phyloP scores from a whole-genome alignment of 2,888 invertebrate species.

The Pheosia gnoma region DNA sequence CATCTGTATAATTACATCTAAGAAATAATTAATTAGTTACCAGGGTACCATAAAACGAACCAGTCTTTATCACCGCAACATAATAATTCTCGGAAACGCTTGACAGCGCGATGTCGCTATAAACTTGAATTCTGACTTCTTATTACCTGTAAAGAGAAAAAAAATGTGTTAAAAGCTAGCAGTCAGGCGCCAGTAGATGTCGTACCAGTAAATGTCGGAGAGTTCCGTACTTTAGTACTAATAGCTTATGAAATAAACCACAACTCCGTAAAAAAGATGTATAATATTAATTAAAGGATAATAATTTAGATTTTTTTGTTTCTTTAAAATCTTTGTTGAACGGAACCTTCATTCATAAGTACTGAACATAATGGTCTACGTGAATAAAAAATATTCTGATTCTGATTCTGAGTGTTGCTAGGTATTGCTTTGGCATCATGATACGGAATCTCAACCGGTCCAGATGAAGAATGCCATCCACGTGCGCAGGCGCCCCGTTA shows the following conservation, averaged over 20 bases:
- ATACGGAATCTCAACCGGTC: conserved; percentile 16
- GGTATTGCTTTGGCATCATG: neutral
- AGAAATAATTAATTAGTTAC: neutral
- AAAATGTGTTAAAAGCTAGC: conserved; percentile 5
- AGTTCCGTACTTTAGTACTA: too few species aligned
- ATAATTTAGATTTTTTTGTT: too few species aligned
- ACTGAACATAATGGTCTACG: too few species aligned
- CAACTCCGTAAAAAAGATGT: too few species aligned
- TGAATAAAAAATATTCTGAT: too few species aligned
- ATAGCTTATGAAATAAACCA: neutral
- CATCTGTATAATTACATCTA: neutral
- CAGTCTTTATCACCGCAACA: conserved; percentile 3
- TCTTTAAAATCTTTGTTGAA: too few species aligned
- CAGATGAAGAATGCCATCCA: conserved; percentile 43
- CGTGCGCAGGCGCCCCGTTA: conserved; percentile 46
- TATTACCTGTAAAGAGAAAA: conserved; percentile 15
- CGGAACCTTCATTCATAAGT: too few species aligned
- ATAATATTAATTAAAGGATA: too few species aligned
- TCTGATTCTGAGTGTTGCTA: too few species aligned
- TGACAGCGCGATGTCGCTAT: neutral
- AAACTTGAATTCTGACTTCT: conserved; percentile 5
- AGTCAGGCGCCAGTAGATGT: neutral
- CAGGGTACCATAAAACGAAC: conserved; percentile 1
- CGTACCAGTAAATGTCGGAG: neutral
- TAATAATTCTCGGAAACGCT: conserved; percentile 3